A percentile compares a stretch with the other conserved stretches of the same genome.
Conservation (phyloP, 2,113 vertebrate genomes). For the Noctilio leporinus region DNA sequence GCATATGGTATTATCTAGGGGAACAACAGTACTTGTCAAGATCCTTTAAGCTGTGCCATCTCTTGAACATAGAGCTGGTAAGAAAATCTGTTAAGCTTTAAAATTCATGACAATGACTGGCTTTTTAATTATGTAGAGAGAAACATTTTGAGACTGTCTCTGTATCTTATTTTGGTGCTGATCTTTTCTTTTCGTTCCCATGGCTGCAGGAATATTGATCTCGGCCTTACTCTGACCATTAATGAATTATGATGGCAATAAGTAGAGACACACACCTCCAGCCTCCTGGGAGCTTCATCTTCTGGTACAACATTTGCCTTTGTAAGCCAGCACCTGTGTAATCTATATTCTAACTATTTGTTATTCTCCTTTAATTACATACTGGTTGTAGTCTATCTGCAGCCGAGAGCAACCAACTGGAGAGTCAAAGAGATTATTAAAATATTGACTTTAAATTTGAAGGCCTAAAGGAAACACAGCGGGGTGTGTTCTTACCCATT, state of each 20-base stretch:
- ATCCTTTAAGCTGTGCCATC: background rate
- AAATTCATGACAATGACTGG: slow-evolving; percentile 17
- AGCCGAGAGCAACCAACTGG: slow-evolving; percentile 24
- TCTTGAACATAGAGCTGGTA: background rate
- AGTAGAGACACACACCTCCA: slow-evolving; percentile 32
- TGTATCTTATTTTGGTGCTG: slow-evolving; percentile 29
- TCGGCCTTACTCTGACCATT: slow-evolving; percentile 52
- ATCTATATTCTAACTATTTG: slow-evolving; percentile 53
- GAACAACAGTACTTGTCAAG: background rate
- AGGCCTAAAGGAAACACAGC: slow-evolving; percentile 12
- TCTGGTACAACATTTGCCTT: slow-evolving; percentile 26
- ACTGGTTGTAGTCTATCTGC: slow-evolving; percentile 33
- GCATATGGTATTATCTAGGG: background rate
- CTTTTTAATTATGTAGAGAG: slow-evolving; percentile 22
- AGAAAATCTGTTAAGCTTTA: slow-evolving; percentile 21
- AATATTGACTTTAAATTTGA: slow-evolving; percentile 61
- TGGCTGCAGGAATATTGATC: slow-evolving; percentile 54
- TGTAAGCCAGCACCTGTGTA: slow-evolving; percentile 60
- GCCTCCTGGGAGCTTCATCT: slow-evolving; percentile 47
- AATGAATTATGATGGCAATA: slow-evolving; percentile 66
- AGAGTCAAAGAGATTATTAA: slow-evolving; percentile 57
- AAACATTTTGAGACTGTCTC: slow-evolving; percentile 19
- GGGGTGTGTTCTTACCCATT: background rate
- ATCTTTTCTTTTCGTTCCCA: slow-evolving; percentile 33
- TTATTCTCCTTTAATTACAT: slow-evolving; percentile 59